Evolutionary conservation across 2,113 vertebrate species (phyloP).

Genomic region (Leptocoma aspasia): DNA sequence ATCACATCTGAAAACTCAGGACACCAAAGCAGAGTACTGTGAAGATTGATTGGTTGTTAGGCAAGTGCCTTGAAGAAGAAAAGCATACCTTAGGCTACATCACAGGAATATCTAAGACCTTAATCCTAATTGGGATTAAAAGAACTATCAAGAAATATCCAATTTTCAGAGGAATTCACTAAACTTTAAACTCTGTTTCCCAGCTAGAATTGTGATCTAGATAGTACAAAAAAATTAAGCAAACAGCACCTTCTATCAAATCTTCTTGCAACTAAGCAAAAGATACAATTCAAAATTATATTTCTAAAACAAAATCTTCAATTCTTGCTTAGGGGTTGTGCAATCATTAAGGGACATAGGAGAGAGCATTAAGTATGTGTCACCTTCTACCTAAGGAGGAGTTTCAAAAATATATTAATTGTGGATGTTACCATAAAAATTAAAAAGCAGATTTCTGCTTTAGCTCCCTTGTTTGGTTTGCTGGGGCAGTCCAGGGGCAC

Average conservation of each 20-base stretch:
- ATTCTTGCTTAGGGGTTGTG: not conserved
- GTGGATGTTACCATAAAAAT: not conserved
- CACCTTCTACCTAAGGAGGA: not conserved
- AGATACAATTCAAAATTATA: not conserved
- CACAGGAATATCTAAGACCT: conserved; percentile 43
- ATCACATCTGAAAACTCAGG: not conserved
- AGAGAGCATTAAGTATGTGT: not conserved
- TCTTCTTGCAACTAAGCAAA: not conserved
- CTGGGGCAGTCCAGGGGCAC: not conserved
- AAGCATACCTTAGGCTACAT: conserved; percentile 37
- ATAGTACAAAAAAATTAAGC: not conserved
- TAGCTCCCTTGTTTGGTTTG: not conserved
- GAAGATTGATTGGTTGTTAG: conserved; percentile 47
- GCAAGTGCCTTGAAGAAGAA: conserved; percentile 36
- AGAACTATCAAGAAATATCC: not conserved
- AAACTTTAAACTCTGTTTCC: not conserved
- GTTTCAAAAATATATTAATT: not conserved
- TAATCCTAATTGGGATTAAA: conserved; percentile 55
- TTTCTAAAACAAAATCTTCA: not conserved
- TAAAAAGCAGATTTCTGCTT: not conserved
- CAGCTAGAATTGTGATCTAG: not conserved
- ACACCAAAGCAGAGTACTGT: not conserved
- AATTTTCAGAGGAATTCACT: conserved; percentile 25
- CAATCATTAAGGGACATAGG: not conserved
- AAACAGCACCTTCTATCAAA: not conserved